These are phyloP conservation scores for Amazona vittata DNA, from an alignment of 2,113 vertebrate species.

Conservation along the genomic window DNA sequence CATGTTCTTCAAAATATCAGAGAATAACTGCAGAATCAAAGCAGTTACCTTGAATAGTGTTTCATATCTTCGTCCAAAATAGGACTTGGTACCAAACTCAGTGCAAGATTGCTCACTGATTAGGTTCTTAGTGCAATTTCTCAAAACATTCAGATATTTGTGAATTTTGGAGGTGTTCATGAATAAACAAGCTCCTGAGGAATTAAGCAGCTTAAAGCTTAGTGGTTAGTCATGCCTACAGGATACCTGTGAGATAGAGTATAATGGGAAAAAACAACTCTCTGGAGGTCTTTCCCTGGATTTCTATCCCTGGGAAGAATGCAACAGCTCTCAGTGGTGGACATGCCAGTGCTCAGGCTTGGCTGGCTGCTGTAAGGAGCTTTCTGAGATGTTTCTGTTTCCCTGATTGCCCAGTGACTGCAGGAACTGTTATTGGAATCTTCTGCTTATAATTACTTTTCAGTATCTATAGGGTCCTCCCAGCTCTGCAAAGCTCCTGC, in stretches of 20 bases:
- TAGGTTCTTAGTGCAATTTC: not conserved
- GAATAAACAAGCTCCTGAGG: not conserved
- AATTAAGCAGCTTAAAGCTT: not conserved
- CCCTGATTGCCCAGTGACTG: not conserved
- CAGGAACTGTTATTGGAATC: not conserved
- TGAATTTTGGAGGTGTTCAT: not conserved
- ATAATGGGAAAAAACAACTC: not conserved
- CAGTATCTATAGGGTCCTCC: fast-evolving
- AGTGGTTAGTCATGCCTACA: not conserved
- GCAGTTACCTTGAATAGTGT: not conserved
- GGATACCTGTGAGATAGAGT: not conserved
- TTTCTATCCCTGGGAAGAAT: not conserved
- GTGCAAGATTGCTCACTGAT: not conserved
- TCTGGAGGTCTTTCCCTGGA: not conserved
- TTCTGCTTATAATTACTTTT: not conserved
- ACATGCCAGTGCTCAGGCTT: not conserved
- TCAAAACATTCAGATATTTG: not conserved
- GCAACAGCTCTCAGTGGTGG: fast-evolving
- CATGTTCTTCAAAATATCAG: fast-evolving
- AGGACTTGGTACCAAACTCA: not conserved
- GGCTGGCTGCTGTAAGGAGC: not conserved
- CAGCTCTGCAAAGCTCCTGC: not conserved
- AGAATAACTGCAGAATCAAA: not conserved
- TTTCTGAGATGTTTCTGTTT: not conserved
- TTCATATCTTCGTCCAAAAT: not conserved